Base-by-base conservation (phyloP, 2,797 vertebrate species). In the Cheirogaleus major region DNA sequence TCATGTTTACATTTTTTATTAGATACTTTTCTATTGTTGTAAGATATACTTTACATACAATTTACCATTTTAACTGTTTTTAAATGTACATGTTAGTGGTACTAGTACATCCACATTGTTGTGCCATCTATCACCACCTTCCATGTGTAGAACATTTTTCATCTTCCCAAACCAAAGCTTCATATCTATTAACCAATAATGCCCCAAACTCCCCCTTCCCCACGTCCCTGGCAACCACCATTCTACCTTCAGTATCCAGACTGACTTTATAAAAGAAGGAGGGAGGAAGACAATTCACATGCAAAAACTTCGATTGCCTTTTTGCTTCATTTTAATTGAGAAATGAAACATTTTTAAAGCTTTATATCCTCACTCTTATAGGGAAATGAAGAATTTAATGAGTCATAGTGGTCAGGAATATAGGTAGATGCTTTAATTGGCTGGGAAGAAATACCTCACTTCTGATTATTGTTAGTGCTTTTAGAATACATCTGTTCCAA, bases 271-370 rank as follows among this genome's bases (percentile, higher is more conserved):
- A 75, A 93, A 55, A 61, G 10, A 72, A 4, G 27, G 13, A 91
- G 22, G 27, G 13, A 91, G 22, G 12, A 78, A 82, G 69, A 4
- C 2, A 69, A 9, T 80, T 55, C 79, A 32, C 57, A 59, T 27
- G 50, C 48, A 2, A 7, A 55, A 32, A 80, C 9, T 8, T 48
- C 61, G 7, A 84, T 61, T 94, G 18, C 30, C 38, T 27, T 65
- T 88, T 93, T 7, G 13, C 10, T 59, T 87, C 38, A 52, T 91
- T 84, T 94, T 85, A 35, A n/a, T 72, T 88, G 27, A 94, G 22
- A 94, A 81, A 81, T 72, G 30, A 78, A 87, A 48, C 32, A 83
- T 18, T 55, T 43, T 79, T 41, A 80, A 61, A 61, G 7, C 23
- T 76, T 84, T 45, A 45, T 45, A n/a, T 93, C 45, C 61, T 76